These are phyloP conservation scores for Euthynnus affinis DNA, from an alignment of 2,797 vertebrate species.

Conservation along the genomic window DNA sequence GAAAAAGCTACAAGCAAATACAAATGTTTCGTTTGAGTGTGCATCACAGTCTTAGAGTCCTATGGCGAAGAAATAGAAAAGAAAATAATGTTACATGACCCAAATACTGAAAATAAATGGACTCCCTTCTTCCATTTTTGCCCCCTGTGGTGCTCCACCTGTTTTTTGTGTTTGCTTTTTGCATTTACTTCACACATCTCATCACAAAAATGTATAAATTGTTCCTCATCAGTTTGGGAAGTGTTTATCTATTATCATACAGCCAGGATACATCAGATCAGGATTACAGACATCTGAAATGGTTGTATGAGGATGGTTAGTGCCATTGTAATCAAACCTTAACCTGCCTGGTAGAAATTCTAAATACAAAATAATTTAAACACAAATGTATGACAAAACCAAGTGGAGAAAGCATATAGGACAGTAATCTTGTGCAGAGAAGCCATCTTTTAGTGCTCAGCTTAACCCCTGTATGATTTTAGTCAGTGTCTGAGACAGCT, in stretches of 20 bases:
- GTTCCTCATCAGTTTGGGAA: too few species aligned
- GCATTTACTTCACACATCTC: too few species aligned
- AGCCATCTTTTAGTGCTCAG: background rate
- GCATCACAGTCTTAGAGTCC: background rate
- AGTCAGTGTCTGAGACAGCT: constrained; percentile 40
- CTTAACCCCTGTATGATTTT: background rate
- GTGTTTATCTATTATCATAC: too few species aligned
- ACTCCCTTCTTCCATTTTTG: background rate
- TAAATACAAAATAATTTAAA: background rate
- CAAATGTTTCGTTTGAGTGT: background rate
- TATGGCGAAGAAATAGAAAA: background rate
- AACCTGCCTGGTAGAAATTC: too few species aligned
- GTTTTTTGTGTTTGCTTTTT: background rate
- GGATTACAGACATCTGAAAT: too few species aligned
- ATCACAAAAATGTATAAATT: too few species aligned
- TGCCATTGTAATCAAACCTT: too few species aligned
- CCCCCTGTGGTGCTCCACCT: background rate
- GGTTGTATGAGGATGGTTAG: too few species aligned
- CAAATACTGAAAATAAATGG: background rate
- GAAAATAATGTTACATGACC: background rate
- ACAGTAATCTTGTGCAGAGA: background rate
- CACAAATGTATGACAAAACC: background rate
- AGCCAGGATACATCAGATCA: too few species aligned
- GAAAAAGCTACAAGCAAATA: background rate
- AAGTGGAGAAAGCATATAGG: background rate